Evolutionary conservation across 1,140 invertebrate genomes (phyloP), one percentile per base, ranked within the genome.

Genomic region (Drosophila murphyi): DNA sequence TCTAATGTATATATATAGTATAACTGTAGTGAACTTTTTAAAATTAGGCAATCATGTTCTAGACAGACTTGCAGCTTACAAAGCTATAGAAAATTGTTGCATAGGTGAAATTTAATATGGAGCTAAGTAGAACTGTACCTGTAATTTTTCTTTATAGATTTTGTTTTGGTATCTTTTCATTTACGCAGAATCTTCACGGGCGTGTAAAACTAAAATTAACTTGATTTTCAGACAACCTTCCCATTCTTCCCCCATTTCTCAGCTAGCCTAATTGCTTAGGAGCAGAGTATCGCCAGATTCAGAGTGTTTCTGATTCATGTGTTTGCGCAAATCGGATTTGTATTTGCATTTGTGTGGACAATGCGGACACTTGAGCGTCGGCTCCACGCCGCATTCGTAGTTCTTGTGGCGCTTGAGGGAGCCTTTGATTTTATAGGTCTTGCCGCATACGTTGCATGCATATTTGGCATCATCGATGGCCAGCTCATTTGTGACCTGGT

Each of bases 331-430:
- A 82, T 92, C 91, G 6, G 86, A 92, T 74, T 91, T 92, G 68
- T 91, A 88, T 74, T 92, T 92, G 76, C 92, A 92, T 72, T 92
- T 92, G 72, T 92, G 91, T 39, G 90, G 82, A 75, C 92, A 92
- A 39, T 92, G 91, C 5, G 80, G 80, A 77, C 92, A 92, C 37
- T 83, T 81, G 2, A 92, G 78, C 0, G 86, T 81, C 5, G 93
- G 92, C 47, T 93, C 92, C 57, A 95, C 94, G 0, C 95, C 95
- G 67, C 95, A 96, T 72, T 96, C 95, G 71, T 95, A 94, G 41
- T 93, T 93, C 67, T 94, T 92, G 80, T 96, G 95, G 28, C 93
- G 93, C 65, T 93, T 93, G 3, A 94, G 73, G 3, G 94, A 94
- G 34, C 93, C 92, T 64, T 94, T 94, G 34, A 93, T 92, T 65